Conservation (phyloP, 2,113 vertebrate genomes). For the Channa argus region DNA sequence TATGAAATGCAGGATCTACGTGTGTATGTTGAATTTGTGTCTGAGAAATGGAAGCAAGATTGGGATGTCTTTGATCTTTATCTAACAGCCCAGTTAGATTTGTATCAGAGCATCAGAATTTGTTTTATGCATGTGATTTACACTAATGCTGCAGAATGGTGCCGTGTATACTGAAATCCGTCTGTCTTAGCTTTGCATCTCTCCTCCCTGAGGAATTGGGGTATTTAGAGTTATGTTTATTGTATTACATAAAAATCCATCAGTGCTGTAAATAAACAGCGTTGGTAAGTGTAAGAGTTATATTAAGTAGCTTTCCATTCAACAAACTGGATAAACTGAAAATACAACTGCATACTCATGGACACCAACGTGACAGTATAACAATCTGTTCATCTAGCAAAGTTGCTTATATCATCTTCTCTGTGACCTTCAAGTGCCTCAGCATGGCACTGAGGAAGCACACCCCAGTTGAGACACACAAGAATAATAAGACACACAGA, state of each 20-base stretch:
- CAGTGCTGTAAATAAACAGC: too few species aligned
- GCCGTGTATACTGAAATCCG: not conserved
- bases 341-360: not conserved
- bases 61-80: constrained; percentile 61
- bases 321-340: not conserved
- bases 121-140: constrained; percentile 36
- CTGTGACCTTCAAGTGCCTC: not conserved
- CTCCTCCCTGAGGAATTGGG: constrained; percentile 2
- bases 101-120: constrained; percentile 39
- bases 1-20: constrained; percentile 2
- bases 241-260: too few species aligned
- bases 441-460: constrained; percentile 1
- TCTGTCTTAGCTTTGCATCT: constrained; percentile 7
- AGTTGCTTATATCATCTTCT: too few species aligned
- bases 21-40: not conserved
- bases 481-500: constrained; percentile 3
- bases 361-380: not conserved
- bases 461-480: not conserved
- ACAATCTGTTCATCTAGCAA: too few species aligned
- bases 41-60: constrained; percentile 24
- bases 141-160: constrained; percentile 22
- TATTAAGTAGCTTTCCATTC: not conserved
- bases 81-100: constrained; percentile 58
- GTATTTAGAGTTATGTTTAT: constrained; percentile 1
- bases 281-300: too few species aligned